A percentile compares a stretch with the other conserved stretches of the same genome.
phyloP scores from a whole-genome alignment of 2,797 vertebrate genomes.

The Falco peregrinus region DNA sequence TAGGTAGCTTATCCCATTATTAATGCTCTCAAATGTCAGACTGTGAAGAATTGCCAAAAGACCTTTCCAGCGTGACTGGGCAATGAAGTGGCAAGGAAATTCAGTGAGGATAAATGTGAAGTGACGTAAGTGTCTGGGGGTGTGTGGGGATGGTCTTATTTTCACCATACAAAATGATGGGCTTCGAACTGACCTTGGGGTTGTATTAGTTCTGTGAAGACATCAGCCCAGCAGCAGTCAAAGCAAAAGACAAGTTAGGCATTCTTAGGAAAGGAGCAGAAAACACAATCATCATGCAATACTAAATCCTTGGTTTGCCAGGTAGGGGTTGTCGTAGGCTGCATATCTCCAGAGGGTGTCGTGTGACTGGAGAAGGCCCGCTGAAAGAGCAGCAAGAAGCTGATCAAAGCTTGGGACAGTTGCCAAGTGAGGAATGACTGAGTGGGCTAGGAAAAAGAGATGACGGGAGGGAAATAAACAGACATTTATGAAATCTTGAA shows the following conservation, averaged over 20 bases:
- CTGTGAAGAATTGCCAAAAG: background rate
- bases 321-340: background rate
- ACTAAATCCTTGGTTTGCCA: background rate
- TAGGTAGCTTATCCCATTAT: background rate
- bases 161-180: background rate
- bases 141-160: background rate
- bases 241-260: background rate
- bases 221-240: background rate
- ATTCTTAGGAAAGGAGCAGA: background rate
- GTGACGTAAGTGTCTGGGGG: background rate
- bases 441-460: background rate
- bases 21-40: background rate
- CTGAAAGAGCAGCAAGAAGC: background rate
- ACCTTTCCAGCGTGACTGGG: background rate
- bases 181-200: background rate
- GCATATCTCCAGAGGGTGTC: background rate
- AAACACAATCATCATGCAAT: background rate
- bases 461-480: background rate
- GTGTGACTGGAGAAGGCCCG: background rate
- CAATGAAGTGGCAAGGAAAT: background rate
- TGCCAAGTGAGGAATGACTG: background rate
- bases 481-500: background rate
- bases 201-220: background rate
- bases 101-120: background rate
- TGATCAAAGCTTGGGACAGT: background rate